Base-by-base conservation (phyloP, 2,113 vertebrate species). In the Gopherus evgoodei region DNA sequence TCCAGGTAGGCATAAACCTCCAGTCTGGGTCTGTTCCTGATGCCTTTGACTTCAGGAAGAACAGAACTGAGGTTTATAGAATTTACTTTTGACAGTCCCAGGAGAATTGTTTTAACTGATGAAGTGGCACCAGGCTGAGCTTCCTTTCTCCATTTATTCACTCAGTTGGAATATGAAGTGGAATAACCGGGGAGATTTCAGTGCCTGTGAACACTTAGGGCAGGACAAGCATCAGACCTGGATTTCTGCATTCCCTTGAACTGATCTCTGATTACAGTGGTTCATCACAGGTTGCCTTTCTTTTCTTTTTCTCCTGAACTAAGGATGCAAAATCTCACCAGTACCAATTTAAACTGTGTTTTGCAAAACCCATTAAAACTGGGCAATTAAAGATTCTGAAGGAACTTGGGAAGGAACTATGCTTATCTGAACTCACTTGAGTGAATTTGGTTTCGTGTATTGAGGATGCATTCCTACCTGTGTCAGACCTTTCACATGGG, bases 121-220 rank as follows among this genome's bases (percentile, higher is more conserved):
- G 93, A 94, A 89, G 84, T 50, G 81, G 47, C 91, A 54, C 79
- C 95, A 80, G 65, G 50, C 38, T 93, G 52, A 80, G 81, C 53
- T 96, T 96, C 84, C 53, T 54, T 8, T 7, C 85, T 86, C 25
- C 86, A 96, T 91, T 75, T 94, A 93, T 31, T 94, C 87, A 44
- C 47, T 95, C 75, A 49, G 38, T 69, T 95, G 86, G 81, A 95
- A 78, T 81, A 79, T 29, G 83, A 95, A 44, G 90, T 42, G 19
- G 53, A 86, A 42, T 50, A 75, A 91, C 86, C n/a, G 29, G 54
- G 50, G 65, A 85, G 42, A 87, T 94, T 91, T 78, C 90, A 59
- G 57, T 76, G 31, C 31, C 59, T 91, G 88, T 29, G 90, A 47
- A 82, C 90, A 25, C 53, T 3, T 9, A 38, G 10, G 82, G 13